phyloP scores from a whole-genome alignment of 35 echinoderm and acorn worm species.

The Heliocidaris erythrogramma region DNA sequence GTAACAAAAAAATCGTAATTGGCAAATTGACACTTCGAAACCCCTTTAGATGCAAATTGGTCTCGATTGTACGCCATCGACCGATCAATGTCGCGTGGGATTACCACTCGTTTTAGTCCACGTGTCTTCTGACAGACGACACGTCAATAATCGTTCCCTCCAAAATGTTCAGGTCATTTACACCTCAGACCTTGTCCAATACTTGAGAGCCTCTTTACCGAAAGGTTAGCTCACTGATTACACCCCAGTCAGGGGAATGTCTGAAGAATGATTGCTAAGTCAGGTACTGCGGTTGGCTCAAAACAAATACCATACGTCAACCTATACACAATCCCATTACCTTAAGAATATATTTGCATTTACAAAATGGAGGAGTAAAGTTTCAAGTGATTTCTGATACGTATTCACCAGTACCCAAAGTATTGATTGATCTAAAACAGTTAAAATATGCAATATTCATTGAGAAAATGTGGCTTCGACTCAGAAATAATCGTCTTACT shows the following conservation, averaged over 20 bases:
- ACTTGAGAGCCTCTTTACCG: neutral
- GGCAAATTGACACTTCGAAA: constrained; percentile 33
- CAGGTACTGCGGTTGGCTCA: neutral
- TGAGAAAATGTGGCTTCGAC: no score
- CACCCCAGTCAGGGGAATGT: neutral
- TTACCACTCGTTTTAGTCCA: neutral
- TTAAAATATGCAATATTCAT: no score
- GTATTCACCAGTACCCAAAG: no score
- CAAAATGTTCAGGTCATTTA: constrained; percentile 11
- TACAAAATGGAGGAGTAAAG: no score
- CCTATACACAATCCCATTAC: neutral
- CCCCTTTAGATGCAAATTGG: constrained; percentile 32
- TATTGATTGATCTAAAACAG: no score
- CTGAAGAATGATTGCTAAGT: neutral
- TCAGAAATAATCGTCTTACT: no score
- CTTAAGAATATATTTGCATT: no score
- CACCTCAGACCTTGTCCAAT: neutral
- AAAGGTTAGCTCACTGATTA: neutral
- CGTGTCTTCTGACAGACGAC: constrained; percentile 14
- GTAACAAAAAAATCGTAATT: neutral
- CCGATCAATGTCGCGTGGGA: neutral
- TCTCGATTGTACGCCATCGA: neutral
- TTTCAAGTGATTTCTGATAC: no score
- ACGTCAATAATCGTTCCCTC: neutral
- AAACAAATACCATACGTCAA: neutral